A percentile compares a stretch with the other conserved stretches of the same genome.
These are phyloP conservation scores for Amphibalanus amphitrite DNA, from an alignment of 1,140 invertebrate genomes.

Conservation along the genomic window DNA sequence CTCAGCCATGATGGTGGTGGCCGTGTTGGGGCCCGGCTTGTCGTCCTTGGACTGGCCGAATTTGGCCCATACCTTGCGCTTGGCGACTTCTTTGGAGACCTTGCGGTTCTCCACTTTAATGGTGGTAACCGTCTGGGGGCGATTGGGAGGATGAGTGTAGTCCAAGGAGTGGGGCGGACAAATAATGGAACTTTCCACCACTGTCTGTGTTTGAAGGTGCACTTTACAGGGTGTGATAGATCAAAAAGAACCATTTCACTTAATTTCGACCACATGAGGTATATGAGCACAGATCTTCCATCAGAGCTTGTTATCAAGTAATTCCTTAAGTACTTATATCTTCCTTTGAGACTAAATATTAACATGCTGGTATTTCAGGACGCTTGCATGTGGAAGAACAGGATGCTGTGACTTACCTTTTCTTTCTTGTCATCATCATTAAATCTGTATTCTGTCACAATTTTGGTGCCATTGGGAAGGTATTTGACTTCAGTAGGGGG, in stretches of 20 bases:
- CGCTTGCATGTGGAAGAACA: too few relatives aligned
- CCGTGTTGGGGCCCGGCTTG: constrained; percentile 85
- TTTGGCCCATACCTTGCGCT: constrained; percentile 81
- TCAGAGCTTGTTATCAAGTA: too few relatives aligned
- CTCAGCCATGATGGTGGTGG: constrained; percentile 88
- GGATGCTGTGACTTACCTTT: constrained; percentile 27
- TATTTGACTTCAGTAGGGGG: constrained; percentile 61
- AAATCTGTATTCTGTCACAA: constrained; percentile 79
- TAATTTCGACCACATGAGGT: too few relatives aligned
- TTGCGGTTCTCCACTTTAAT: constrained; percentile 82
- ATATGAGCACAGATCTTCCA: too few relatives aligned
- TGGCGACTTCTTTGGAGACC: constrained; percentile 81
- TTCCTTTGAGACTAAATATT: too few relatives aligned
- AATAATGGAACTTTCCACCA: constrained; percentile 10
- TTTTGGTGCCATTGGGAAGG: constrained; percentile 65
- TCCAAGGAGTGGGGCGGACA: neutral
- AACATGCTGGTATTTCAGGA: too few relatives aligned
- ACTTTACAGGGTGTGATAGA: neutral
- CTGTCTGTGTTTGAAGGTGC: constrained; percentile 15
- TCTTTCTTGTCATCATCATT: constrained; percentile 73
- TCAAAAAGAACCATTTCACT: neutral
- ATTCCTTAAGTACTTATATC: too few relatives aligned
- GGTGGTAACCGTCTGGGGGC: constrained; percentile 58
- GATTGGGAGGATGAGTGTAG: constrained; percentile 10
- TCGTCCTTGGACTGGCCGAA: constrained; percentile 80